Conservation (phyloP, 2,797 vertebrate genomes). For the Brachyrhaphis roseni region DNA sequence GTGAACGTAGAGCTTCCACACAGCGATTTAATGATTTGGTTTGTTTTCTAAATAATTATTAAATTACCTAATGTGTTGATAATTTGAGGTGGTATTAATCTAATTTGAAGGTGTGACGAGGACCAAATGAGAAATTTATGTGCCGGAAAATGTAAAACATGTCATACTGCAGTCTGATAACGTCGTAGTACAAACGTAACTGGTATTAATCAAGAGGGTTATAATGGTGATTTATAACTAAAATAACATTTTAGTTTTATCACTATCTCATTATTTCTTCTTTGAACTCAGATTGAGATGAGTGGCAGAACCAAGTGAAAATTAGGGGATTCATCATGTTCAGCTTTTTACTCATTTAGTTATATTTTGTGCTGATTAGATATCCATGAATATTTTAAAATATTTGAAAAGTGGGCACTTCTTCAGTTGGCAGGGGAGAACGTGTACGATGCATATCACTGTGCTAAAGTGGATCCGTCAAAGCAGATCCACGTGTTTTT, state of each 20-base stretch:
- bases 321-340: background rate
- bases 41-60: background rate
- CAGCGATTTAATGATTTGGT: background rate
- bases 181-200: background rate
- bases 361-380: background rate
- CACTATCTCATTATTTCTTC: background rate
- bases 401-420: constrained; percentile 1
- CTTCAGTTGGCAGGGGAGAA: background rate
- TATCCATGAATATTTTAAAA: background rate
- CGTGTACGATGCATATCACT: background rate
- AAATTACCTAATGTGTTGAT: background rate
- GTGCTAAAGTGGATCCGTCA: constrained; percentile 8
- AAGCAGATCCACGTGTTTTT: background rate
- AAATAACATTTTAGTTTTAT: background rate
- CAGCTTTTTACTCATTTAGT: background rate
- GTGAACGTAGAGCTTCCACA: background rate
- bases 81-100: background rate
- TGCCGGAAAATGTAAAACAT: background rate
- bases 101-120: background rate
- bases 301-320: background rate
- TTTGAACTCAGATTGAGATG: background rate
- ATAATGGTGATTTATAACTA: background rate
- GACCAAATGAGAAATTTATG: background rate
- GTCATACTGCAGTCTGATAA: background rate
- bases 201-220: background rate